phyloP scores from a whole-genome alignment of 2,797 vertebrate species.

The Menidia menidia region DNA sequence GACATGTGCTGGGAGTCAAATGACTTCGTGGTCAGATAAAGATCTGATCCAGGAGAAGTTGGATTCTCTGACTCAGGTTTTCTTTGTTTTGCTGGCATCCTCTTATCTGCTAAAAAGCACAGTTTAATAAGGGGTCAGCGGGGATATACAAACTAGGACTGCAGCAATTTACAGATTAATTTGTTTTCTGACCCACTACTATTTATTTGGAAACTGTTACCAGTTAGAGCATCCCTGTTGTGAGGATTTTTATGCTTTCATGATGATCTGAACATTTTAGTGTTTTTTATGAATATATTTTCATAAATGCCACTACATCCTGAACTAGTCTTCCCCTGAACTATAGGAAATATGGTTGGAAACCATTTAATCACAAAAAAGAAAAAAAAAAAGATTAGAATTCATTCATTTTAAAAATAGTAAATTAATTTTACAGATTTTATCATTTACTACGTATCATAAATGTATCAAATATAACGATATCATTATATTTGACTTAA shows the following conservation, averaged over 20 bases:
- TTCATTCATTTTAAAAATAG: too few relatives aligned
- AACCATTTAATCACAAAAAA: too few relatives aligned
- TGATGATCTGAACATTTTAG: not conserved
- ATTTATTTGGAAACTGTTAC: not conserved
- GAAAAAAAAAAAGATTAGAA: too few relatives aligned
- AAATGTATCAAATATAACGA: conserved; percentile 14
- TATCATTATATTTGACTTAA: conserved; percentile 29
- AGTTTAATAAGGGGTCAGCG: conserved; percentile 35
- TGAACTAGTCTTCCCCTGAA: too few relatives aligned
- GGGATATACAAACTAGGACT: conserved; percentile 6
- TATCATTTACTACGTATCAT: not conserved
- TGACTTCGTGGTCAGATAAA: conserved; percentile 72
- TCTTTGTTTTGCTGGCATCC: conserved; percentile 57
- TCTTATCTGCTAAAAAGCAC: conserved; percentile 29
- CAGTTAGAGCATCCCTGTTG: not conserved
- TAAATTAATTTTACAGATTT: too few relatives aligned
- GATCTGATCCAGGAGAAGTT: conserved; percentile 70
- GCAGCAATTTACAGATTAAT: conserved; percentile 29
- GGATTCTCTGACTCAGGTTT: conserved; percentile 64
- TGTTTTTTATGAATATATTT: not conserved
- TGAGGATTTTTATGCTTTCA: not conserved
- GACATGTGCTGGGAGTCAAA: conserved; percentile 74
- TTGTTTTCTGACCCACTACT: not conserved
- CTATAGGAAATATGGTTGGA: too few relatives aligned
- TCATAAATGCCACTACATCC: not conserved